Evolutionary conservation across 2,113 vertebrate species (phyloP).

Genomic region (Lophura nycthemera): DNA sequence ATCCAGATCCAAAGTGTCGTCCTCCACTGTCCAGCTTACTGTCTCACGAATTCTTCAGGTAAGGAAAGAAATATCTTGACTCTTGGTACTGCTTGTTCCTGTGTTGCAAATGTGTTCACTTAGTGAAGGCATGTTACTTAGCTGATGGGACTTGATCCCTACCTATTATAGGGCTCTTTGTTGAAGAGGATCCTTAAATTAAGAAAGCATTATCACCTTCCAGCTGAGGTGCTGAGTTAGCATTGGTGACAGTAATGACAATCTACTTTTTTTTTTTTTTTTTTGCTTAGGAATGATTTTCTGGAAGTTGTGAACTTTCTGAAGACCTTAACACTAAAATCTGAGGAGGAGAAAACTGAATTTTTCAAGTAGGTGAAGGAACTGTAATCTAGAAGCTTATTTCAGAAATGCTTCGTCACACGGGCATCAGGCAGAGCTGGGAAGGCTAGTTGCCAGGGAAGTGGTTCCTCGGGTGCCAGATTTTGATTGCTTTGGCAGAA

Average conservation of each 20-base stretch:
- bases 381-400: neutral
- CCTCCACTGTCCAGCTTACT: constrained; percentile 85
- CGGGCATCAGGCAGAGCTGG: neutral
- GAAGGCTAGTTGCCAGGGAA: neutral
- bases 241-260: neutral
- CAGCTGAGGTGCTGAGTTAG: neutral
- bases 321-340: constrained; percentile 93
- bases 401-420: neutral
- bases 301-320: constrained; percentile 95
- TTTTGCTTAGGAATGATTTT: constrained; percentile 91
- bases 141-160: neutral
- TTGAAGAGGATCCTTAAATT: neutral
- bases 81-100: neutral
- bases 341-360: constrained; percentile 96
- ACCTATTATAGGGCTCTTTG: neutral
- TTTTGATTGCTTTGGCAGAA: neutral
- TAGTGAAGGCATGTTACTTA: neutral
- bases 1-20: constrained; percentile 83
- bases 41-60: constrained; percentile 94
- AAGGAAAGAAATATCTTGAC: neutral
- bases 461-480: neutral
- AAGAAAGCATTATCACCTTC: neutral
- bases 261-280: neutral
- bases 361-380: constrained; percentile 94
- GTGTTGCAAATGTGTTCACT: neutral